Evolutionary conservation across 2,797 vertebrate genomes (phyloP).

Genomic region (Parauchenoglanis ngamensis): DNA sequence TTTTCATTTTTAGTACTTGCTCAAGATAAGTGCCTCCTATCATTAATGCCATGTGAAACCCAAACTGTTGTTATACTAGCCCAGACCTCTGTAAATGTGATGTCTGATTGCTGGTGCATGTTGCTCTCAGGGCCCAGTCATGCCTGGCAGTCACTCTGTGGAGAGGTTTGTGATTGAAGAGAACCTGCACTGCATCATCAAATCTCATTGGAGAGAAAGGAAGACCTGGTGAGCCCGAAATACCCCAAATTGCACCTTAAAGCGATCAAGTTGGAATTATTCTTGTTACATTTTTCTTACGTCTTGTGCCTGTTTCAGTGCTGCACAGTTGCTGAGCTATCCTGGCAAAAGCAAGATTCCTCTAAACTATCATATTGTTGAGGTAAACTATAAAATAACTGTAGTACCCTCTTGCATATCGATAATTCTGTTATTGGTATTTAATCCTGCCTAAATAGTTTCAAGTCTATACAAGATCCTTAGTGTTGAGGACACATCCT

Average conservation of each 20-base stretch:
- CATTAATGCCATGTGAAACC: not conserved
- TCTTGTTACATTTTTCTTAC: not conserved
- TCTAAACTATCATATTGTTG: slow-evolving; percentile 97
- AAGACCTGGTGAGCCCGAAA: slow-evolving; percentile 85
- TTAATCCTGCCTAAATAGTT: not conserved
- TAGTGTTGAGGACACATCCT: not conserved
- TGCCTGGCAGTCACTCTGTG: slow-evolving; percentile 97
- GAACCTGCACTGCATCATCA: slow-evolving; percentile 95
- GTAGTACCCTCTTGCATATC: not conserved
- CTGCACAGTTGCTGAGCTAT: slow-evolving; percentile 92
- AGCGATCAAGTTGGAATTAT: not conserved
- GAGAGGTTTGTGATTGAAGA: slow-evolving; percentile 98
- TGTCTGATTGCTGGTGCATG: not conserved
- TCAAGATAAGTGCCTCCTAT: not conserved
- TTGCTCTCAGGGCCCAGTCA: slow-evolving; percentile 87
- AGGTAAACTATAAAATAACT: slow-evolving; percentile 75
- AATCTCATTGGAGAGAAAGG: slow-evolving; percentile 95
- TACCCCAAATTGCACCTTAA: not conserved
- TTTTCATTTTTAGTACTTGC: not conserved
- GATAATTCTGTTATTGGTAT: not conserved
- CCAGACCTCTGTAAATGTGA: not conserved
- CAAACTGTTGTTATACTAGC: not conserved
- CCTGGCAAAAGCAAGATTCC: slow-evolving; percentile 98
- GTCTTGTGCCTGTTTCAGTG: slow-evolving; percentile 67
- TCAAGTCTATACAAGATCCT: not conserved